These are phyloP conservation scores for Castor canadensis DNA, from an alignment of 2,113 vertebrate genomes.

Conservation along the genomic window DNA sequence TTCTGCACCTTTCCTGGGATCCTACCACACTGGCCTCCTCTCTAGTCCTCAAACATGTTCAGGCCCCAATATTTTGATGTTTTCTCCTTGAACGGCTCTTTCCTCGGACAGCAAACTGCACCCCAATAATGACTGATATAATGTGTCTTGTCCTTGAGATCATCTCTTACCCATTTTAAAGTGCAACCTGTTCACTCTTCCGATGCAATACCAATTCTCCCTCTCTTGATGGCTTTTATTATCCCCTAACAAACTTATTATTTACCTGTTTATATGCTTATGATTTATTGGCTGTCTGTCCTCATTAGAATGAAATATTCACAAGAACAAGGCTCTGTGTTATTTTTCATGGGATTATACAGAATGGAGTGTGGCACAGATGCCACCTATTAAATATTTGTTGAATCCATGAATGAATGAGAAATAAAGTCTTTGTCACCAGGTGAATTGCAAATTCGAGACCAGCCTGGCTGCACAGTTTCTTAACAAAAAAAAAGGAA, in stretches of 20 bases:
- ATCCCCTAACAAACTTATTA: background rate
- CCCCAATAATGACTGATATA: background rate
- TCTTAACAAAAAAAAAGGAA: background rate
- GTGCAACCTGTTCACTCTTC: background rate
- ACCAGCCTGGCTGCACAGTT: too few species aligned
- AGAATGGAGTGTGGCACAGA: background rate
- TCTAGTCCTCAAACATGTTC: background rate
- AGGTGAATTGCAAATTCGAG: too few species aligned
- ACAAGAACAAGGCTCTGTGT: background rate
- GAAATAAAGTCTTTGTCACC: background rate
- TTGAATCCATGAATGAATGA: too few species aligned
- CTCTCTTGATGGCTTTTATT: background rate
- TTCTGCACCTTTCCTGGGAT: background rate
- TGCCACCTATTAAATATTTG: background rate
- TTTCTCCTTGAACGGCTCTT: background rate
- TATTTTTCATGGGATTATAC: background rate
- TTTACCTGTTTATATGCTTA: background rate
- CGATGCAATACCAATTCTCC: rapidly evolving
- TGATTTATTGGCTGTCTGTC: background rate
- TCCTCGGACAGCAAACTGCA: rapidly evolving
- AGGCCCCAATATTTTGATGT: background rate
- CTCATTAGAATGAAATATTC: background rate
- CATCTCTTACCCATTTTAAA: background rate
- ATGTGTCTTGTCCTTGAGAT: background rate
- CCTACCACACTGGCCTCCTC: background rate